phyloP scores from a whole-genome alignment of 2,888 invertebrate species.

The Pseudococcus longispinus region DNA sequence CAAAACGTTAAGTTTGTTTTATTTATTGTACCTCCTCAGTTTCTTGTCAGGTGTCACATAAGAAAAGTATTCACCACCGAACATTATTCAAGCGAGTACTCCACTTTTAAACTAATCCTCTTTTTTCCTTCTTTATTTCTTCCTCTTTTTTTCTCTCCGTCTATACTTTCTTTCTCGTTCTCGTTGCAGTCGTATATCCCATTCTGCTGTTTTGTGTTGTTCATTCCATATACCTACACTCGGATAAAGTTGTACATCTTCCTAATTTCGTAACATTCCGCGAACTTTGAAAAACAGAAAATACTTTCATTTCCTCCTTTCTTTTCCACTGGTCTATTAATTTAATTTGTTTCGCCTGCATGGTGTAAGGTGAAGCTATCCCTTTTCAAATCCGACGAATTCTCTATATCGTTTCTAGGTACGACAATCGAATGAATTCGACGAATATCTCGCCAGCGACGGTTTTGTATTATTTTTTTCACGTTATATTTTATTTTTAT shows the following conservation, averaged over 20 bases:
- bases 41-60: slow-evolving; percentile 43
- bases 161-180: background rate
- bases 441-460: background rate
- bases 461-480: background rate
- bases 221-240: slow-evolving; percentile 22
- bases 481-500: background rate
- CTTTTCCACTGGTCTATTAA: slow-evolving; percentile 21
- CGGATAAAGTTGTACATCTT: slow-evolving; percentile 42
- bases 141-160: background rate
- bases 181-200: background rate
- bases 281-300: slow-evolving; percentile 32
- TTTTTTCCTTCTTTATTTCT: background rate
- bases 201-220: slow-evolving; percentile 19
- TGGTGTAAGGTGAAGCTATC: slow-evolving; percentile 11
- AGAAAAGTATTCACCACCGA: slow-evolving; percentile 42
- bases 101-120: slow-evolving; percentile 32
- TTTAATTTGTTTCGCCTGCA: slow-evolving; percentile 17
- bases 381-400: slow-evolving; percentile 13
- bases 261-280: slow-evolving; percentile 40
- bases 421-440: background rate
- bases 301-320: slow-evolving; percentile 25
- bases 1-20: slow-evolving; percentile 44
- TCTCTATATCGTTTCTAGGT: slow-evolving; percentile 21
- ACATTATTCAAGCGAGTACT: slow-evolving; percentile 46
- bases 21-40: slow-evolving; percentile 46